Evolutionary conservation across 2,888 invertebrate genomes (phyloP).

Genomic region (Apodemia mormo): DNA sequence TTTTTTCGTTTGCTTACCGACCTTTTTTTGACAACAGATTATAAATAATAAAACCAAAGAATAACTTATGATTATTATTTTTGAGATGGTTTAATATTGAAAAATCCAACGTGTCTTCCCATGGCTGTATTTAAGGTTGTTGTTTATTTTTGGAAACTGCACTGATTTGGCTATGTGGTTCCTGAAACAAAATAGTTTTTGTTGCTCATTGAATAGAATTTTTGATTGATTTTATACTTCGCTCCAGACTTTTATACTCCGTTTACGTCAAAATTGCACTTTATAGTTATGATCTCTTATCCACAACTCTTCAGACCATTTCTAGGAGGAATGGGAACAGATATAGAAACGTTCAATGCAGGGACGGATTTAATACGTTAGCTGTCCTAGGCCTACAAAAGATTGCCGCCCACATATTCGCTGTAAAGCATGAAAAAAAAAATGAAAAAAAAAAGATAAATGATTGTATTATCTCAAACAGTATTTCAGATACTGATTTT

Average conservation of each 20-base stretch:
- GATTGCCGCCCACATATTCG: too few species aligned
- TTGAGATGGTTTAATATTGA: slow-evolving; percentile 52
- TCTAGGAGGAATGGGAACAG: too few species aligned
- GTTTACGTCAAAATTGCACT: not conserved
- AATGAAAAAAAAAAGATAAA: too few species aligned
- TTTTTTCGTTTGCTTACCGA: slow-evolving; percentile 67
- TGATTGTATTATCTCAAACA: too few species aligned
- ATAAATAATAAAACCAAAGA: slow-evolving; percentile 73
- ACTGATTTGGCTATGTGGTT: not conserved
- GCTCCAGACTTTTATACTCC: not conserved
- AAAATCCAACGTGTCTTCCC: slow-evolving; percentile 64
- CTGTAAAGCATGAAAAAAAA: too few species aligned
- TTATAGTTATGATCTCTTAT: too few species aligned
- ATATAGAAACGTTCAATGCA: too few species aligned
- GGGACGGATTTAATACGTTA: too few species aligned
- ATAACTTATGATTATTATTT: slow-evolving; percentile 47
- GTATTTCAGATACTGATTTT: too few species aligned
- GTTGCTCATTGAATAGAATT: too few species aligned
- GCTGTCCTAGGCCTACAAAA: too few species aligned
- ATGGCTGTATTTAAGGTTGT: slow-evolving; percentile 4
- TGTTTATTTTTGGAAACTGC: slow-evolving; percentile 2
- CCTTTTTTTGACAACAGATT: slow-evolving; percentile 57
- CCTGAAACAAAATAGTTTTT: not conserved
- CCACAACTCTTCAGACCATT: too few species aligned
- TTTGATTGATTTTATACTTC: not conserved